Percentiles rank a stretch among this genome's conserved stretches.
Evolutionary conservation across 2,797 vertebrate species (phyloP).

Genomic region (Benthosema pterotum): DNA sequence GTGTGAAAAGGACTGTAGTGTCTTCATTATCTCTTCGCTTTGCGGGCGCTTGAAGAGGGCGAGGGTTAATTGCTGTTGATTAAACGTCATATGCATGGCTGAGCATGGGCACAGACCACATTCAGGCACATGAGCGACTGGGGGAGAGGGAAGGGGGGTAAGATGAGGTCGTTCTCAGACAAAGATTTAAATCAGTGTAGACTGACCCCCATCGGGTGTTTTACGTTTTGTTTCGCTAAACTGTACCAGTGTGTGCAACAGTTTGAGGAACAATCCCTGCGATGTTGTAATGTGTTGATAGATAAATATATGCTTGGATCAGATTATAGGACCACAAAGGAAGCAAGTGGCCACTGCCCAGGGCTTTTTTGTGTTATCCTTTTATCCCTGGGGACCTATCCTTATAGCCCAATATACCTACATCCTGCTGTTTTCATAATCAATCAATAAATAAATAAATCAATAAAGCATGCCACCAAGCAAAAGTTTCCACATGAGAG

Average conservation of each 20-base stretch:
- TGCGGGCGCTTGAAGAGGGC: conserved; percentile 40
- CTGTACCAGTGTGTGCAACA: conserved; percentile 42
- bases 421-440: too few relatives aligned
- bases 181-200: conserved; percentile 62
- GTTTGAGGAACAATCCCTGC: background rate
- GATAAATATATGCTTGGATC: too few relatives aligned
- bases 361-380: too few relatives aligned
- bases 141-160: conserved; percentile 28
- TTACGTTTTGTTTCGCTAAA: conserved; percentile 33
- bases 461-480: too few relatives aligned
- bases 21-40: conserved; percentile 64
- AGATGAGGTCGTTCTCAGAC: conserved; percentile 46
- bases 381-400: too few relatives aligned
- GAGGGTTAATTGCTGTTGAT: conserved; percentile 73
- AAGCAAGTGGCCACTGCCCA: too few relatives aligned
- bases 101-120: conserved; percentile 50
- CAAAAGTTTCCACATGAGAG: too few relatives aligned
- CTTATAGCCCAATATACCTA: too few relatives aligned
- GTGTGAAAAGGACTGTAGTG: conserved; percentile 38
- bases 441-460: too few relatives aligned
- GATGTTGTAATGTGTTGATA: too few relatives aligned
- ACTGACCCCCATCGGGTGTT: conserved; percentile 56
- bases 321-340: too few relatives aligned
- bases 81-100: conserved; percentile 59
- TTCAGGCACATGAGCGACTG: conserved; percentile 24